Conservation (phyloP, 2,888 invertebrate genomes). For the Cryptocephalus moraei region DNA sequence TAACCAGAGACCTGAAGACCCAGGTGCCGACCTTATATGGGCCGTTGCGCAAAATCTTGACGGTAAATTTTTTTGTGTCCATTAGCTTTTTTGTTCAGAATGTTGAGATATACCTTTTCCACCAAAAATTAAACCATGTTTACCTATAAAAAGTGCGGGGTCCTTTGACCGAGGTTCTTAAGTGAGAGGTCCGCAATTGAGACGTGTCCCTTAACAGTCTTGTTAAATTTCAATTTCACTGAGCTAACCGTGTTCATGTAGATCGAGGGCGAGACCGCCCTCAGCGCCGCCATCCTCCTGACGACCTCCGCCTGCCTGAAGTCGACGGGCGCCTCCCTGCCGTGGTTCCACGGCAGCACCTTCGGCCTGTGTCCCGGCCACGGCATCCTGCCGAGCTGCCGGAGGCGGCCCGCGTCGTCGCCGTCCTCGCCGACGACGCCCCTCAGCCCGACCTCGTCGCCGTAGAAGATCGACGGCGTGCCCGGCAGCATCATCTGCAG, state of each 20-base stretch:
- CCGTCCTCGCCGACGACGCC: conserved; percentile 47
- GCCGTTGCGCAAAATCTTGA: too few relatives aligned
- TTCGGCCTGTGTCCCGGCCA: conserved; percentile 44
- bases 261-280: conserved; percentile 57
- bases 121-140: too few relatives aligned
- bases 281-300: conserved; percentile 47
- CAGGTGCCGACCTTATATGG: too few relatives aligned
- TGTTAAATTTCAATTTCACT: too few relatives aligned
- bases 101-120: too few relatives aligned
- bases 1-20: too few relatives aligned
- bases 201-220: too few relatives aligned
- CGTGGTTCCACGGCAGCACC: conserved; percentile 56
- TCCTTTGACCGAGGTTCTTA: too few relatives aligned
- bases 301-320: conserved; percentile 47
- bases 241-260: conserved; percentile 62
- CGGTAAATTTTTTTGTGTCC: too few relatives aligned
- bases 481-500: conserved; percentile 78
- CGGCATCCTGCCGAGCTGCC: conserved; percentile 61
- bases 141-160: too few relatives aligned
- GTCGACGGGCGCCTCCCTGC: conserved; percentile 41
- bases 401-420: conserved; percentile 51
- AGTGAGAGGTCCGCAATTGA: too few relatives aligned
- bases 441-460: conserved; percentile 75
- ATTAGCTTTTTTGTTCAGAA: too few relatives aligned
- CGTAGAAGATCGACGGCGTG: conserved; percentile 81